phyloP scores from a whole-genome alignment of 2,888 invertebrate species.

The Tuberolachnus salignus region DNA sequence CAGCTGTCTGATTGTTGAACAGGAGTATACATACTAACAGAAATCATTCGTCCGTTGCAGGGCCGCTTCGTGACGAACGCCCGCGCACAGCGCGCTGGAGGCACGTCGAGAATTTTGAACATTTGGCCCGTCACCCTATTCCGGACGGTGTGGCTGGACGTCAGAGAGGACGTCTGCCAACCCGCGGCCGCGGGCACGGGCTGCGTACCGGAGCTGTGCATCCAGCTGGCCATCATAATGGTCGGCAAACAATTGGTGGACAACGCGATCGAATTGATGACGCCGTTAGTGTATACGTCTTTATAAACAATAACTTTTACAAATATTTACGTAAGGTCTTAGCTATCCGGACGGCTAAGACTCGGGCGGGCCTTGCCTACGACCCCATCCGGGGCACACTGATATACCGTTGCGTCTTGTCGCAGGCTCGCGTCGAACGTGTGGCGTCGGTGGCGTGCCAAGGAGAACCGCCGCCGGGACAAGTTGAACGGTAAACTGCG shows the following conservation, averaged over 20 bases:
- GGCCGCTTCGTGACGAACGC: slow-evolving; percentile 66
- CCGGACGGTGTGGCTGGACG: slow-evolving; percentile 72
- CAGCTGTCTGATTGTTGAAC: no score
- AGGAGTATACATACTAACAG: no score
- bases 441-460: slow-evolving; percentile 83
- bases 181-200: slow-evolving; percentile 72
- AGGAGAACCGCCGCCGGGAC: slow-evolving; percentile 63
- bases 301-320: no score
- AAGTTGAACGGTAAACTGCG: slow-evolving; percentile 11
- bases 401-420: neutral
- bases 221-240: slow-evolving; percentile 92
- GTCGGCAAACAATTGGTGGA: slow-evolving; percentile 93
- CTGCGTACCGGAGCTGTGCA: slow-evolving; percentile 88
- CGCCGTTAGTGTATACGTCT: slow-evolving; percentile 72
- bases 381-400: neutral
- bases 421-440: slow-evolving; percentile 83
- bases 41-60: slow-evolving; percentile 63
- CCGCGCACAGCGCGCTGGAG: neutral
- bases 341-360: no score
- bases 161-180: slow-evolving; percentile 87
- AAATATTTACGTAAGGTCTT: no score
- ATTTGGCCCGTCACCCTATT: slow-evolving; percentile 35
- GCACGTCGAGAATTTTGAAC: neutral
- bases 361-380: neutral
- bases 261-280: slow-evolving; percentile 87